Percentiles rank a stretch among this genome's conserved stretches.
Conservation (phyloP, 2,888 invertebrate species). For the Elysia crispata region DNA sequence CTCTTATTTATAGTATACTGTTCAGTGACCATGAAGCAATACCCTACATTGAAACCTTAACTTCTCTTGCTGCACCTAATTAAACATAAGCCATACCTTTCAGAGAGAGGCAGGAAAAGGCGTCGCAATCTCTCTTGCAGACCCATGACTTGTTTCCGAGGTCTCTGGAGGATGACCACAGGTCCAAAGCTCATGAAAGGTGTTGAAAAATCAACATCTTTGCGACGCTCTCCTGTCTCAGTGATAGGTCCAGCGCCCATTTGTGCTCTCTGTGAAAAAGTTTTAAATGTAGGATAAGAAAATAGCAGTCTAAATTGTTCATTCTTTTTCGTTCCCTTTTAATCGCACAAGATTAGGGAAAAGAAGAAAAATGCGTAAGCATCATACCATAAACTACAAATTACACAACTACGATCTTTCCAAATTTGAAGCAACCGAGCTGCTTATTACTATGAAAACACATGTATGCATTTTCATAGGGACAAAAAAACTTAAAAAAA, state of each 20-base stretch:
- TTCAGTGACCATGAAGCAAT: background rate
- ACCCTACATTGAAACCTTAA: background rate
- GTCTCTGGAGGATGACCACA: conserved; percentile 62
- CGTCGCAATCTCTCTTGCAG: conserved; percentile 58
- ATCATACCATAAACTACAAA: no score
- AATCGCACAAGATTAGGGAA: no score
- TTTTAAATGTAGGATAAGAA: background rate
- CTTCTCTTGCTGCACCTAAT: background rate
- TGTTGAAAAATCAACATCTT: conserved; percentile 61
- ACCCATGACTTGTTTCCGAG: conserved; percentile 51
- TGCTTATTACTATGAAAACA: no score
- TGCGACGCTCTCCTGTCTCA: conserved; percentile 53
- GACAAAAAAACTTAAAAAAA: no score
- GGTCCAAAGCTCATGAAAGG: conserved; percentile 62
- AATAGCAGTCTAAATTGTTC: no score
- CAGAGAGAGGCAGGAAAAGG: conserved; percentile 61
- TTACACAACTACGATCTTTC: no score
- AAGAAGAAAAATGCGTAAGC: no score
- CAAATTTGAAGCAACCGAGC: no score
- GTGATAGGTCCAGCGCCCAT: conserved; percentile 65
- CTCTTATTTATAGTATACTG: no score
- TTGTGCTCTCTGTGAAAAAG: conserved; percentile 57
- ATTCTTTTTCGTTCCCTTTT: no score
- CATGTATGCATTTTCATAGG: no score
- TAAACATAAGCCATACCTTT: conserved; percentile 39